phyloP scores from a whole-genome alignment of 2,113 vertebrate species.

The Dromas ardeola region DNA sequence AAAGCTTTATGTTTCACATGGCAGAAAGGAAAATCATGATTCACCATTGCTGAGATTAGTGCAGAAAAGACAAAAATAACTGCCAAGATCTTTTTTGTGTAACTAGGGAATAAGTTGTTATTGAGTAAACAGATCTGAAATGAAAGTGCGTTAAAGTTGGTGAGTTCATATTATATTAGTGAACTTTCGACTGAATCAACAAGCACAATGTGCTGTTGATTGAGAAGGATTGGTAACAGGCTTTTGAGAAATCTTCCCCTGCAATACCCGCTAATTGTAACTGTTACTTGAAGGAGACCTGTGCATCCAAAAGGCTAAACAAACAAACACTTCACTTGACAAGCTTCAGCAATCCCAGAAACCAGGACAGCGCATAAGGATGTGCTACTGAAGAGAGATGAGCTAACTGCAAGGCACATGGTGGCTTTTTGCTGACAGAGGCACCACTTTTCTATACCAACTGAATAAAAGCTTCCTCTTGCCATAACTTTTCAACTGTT shows the following conservation, averaged over 20 bases:
- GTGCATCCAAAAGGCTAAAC: neutral
- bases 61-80: neutral
- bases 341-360: neutral
- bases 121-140: neutral
- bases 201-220: neutral
- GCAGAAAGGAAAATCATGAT: neutral
- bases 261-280: neutral
- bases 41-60: neutral
- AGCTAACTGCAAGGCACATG: neutral
- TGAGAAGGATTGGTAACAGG: neutral
- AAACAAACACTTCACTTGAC: neutral
- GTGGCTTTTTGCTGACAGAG: neutral
- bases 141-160: neutral
- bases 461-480: neutral
- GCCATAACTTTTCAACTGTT: neutral
- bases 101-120: neutral
- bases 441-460: neutral
- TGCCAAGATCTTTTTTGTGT: neutral
- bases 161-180: neutral
- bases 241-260: neutral
- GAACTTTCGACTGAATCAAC: neutral
- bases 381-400: neutral
- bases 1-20: neutral
- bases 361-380: neutral
- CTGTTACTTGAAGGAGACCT: neutral